Evolutionary conservation across 2,797 vertebrate species (phyloP), one percentile per base, ranked within the genome.

Genomic region (Onychomys torridus): DNA sequence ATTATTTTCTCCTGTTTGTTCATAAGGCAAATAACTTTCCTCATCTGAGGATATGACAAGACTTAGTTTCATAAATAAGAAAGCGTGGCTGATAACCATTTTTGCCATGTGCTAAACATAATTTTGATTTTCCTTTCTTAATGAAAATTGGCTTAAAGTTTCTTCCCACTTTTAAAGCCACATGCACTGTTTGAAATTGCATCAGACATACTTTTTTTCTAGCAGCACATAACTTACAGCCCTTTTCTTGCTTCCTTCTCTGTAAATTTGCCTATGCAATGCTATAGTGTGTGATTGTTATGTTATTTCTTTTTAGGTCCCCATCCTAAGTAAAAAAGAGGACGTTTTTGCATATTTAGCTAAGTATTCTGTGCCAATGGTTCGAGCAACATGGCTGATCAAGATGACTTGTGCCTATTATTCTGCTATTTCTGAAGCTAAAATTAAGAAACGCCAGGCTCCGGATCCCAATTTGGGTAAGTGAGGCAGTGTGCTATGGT

Each of bases 401-500:
- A 99, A 99, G 98, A 98, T 98, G 98, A 99, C 98, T 0, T 99
- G 98, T 98, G 98, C 99, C 97, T 99, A 99, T 91, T 99, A 98
- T 0, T 98, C 98, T 97, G 98, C 98, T 52, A 97, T 99, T 96
- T 99, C 98, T 84, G 99, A 99, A 98, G 98, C 99, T 94, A 99
- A 99, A 97, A 98, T 99, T 96, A 99, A 99, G 98, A 99, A 99
- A 79, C 98, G 98, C 59, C 99, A 98, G 96, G 92, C 98, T 88
- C 94, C 97, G 0, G 99, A 99, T 97, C 99, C 99, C 43, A 98
- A 98, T 95, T 96, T 98, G 88, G 99, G 99, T 99, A 98, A 98
- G 96, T 76, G 91, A 95, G 82, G 10, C 11, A 32, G 25, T 32
- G 19, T 29, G 69, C 12, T 71, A 43, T 10, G 40, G 3, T 52